phyloP scores from a whole-genome alignment of 2,888 invertebrate species.

The Theretra japonica region DNA sequence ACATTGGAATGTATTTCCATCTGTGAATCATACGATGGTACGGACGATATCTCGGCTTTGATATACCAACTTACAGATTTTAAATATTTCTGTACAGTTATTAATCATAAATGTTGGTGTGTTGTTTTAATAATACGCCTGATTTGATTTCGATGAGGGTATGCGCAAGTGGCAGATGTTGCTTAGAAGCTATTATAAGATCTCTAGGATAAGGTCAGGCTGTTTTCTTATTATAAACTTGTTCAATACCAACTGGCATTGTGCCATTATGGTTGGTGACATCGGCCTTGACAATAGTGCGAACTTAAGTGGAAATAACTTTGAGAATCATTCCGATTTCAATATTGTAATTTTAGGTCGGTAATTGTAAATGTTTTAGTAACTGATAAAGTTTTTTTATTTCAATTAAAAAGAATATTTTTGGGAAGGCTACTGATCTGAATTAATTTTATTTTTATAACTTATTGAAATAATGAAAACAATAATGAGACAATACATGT shows the following conservation, averaged over 20 bases:
- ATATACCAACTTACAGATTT: conserved; percentile 5
- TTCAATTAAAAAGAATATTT: no score
- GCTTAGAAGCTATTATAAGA: background rate
- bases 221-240: conserved; percentile 24
- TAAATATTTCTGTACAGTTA: conserved; percentile 1
- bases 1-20: conserved; percentile 38
- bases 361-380: no score
- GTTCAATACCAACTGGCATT: conserved; percentile 25
- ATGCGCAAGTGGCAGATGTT: background rate
- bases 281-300: conserved; percentile 17
- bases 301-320: conserved; percentile 23
- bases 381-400: no score
- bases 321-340: background rate
- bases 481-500: no score
- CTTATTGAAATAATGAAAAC: no score
- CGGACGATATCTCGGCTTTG: conserved; percentile 1
- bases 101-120: background rate
- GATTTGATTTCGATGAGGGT: background rate
- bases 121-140: background rate
- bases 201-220: conserved; percentile 22
- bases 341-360: no score
- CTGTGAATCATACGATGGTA: conserved; percentile 39
- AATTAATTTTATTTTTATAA: no score
- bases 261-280: conserved; percentile 16
- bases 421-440: no score